Percentiles rank a stretch among this genome's conserved stretches.
phyloP scores from a whole-genome alignment of 2,797 vertebrate genomes.

The Spondyliosoma cantharus region DNA sequence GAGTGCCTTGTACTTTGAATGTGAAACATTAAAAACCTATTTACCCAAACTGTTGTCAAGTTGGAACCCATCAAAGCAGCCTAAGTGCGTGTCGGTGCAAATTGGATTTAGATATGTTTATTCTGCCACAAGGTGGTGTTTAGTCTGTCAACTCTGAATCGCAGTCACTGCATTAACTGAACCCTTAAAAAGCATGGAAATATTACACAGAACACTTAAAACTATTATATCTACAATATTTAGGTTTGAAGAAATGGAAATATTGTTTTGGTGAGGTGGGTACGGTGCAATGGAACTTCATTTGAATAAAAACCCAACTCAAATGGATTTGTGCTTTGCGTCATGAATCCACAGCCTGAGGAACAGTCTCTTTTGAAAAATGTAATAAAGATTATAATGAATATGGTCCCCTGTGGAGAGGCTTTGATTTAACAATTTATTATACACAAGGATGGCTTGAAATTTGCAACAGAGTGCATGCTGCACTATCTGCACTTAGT shows the following conservation, averaged over 20 bases:
- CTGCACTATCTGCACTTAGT: slow-evolving; percentile 27
- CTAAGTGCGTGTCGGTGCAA: slow-evolving; percentile 2
- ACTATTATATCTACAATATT: slow-evolving; percentile 35
- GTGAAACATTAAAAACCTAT: slow-evolving; percentile 23
- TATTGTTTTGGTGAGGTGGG: slow-evolving; percentile 41
- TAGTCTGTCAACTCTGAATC: slow-evolving; percentile 46
- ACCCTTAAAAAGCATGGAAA: slow-evolving; percentile 59
- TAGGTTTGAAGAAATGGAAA: slow-evolving; percentile 48
- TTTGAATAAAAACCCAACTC: slow-evolving; percentile 43
- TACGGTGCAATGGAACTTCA: slow-evolving; percentile 14
- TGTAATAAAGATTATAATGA: slow-evolving; percentile 67
- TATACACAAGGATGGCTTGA: slow-evolving; percentile 19
- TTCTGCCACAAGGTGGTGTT: neutral
- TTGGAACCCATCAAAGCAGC: slow-evolving; percentile 18
- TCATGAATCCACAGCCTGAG: slow-evolving; percentile 66
- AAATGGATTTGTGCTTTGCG: slow-evolving; percentile 60
- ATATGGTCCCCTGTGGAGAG: slow-evolving; percentile 29
- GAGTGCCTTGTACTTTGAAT: slow-evolving; percentile 48
- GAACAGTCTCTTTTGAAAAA: slow-evolving; percentile 68
- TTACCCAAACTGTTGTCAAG: slow-evolving; percentile 30
- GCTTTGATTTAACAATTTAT: slow-evolving; percentile 60
- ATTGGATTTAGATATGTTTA: slow-evolving; percentile 34
- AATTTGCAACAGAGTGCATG: slow-evolving; percentile 21
- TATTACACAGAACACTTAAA: slow-evolving; percentile 28
- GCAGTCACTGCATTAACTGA: slow-evolving; percentile 43